phyloP scores from a whole-genome alignment of 2,888 invertebrate species.

The Drosophila austrosaltans region DNA sequence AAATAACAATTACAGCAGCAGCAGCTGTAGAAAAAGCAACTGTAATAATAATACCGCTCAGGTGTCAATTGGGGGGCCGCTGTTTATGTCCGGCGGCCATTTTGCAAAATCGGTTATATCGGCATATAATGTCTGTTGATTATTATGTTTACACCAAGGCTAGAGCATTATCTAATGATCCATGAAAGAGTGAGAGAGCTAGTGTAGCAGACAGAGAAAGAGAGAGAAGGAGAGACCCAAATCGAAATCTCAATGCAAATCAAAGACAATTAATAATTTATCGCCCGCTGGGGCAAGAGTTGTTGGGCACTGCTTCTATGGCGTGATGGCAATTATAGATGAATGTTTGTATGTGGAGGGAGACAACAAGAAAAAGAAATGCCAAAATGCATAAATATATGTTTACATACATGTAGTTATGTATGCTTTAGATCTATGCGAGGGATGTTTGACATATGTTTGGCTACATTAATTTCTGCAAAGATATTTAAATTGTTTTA shows the following conservation, averaged over 20 bases:
- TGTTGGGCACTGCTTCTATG: conserved; percentile 40
- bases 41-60: conserved; percentile 55
- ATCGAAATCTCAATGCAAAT: conserved; percentile 73
- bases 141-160: conserved; percentile 74
- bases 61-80: conserved; percentile 75
- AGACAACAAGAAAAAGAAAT: conserved; percentile 5
- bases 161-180: conserved; percentile 61
- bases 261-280: conserved; percentile 78
- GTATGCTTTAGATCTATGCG: neutral
- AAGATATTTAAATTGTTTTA: neutral
- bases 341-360: conserved; percentile 19
- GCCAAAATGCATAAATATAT: conserved; percentile 22
- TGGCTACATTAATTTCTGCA: neutral
- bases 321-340: conserved; percentile 65
- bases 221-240: conserved; percentile 23
- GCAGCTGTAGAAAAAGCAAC: conserved; percentile 38
- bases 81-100: conserved; percentile 65
- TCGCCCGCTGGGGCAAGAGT: conserved; percentile 62
- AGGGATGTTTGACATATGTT: neutral
- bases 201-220: neutral
- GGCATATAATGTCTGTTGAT: conserved; percentile 67
- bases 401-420: no score
- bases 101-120: conserved; percentile 40
- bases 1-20: conserved; percentile 77
- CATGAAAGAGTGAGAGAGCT: conserved; percentile 21